Evolutionary conservation across 2,113 vertebrate species (phyloP), one percentile per base, ranked within the genome.

Genomic region (Cyrtonyx montezumae): DNA sequence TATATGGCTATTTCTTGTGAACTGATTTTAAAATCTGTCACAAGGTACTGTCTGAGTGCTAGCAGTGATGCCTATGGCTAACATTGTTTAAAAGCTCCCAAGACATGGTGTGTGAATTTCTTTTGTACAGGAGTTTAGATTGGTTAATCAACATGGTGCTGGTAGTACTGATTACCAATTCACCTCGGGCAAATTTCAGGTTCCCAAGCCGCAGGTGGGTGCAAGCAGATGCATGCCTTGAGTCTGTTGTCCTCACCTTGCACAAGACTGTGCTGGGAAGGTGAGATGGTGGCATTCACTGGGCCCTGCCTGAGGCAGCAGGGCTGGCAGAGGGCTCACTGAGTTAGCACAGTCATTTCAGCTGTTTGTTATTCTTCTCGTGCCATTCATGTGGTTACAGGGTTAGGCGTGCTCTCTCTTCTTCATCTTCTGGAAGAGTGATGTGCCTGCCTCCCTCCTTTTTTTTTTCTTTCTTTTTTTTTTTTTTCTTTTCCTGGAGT

Each of bases 1-100:
- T 80, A 46, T 30, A 87, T 81, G 68, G 30, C 48, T 84, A 11
- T 40, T 71, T 83, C 82, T 95, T 66, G 22, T 78, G 34, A 87
- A 56, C 18, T 84, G 76, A 65, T 90, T 91, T 92, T 84, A 80
- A 91, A 91, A 80, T 62, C 58, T 74, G 59, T 62, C 25, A 49
- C 46, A 56, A 88, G 42, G 22, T 70, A 59, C 51, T 74, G 9
- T 69, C 79, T 46, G 83, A 83, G 56, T 16, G 77, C 8, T 55
- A 37, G 40, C 32, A 43, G 11, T 34, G 59, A 55, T 58, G 49
- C 43, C 58, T 69, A 2, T 51, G 40, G 17, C 18, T 55, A 36
- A 34, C 55, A n/a, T 11, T 49, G 56, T 46, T 76, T 43, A 65
- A 58, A 84, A 56, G 8, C 12, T 85, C 40, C 25, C 79, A 48